Conservation (phyloP, 2,797 vertebrate genomes). For the Calcarius lapponicus region DNA sequence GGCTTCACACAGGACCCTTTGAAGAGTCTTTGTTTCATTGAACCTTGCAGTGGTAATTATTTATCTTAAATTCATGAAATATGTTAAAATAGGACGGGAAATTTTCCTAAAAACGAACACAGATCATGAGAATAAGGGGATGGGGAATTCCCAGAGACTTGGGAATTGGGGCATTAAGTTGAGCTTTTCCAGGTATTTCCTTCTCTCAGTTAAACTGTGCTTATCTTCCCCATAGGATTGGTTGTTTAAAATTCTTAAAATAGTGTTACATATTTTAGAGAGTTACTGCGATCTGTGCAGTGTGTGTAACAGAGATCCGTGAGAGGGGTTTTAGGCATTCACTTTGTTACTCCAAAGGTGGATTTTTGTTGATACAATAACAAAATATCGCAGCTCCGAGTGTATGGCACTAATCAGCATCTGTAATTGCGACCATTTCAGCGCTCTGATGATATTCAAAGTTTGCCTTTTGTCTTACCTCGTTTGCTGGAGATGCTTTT, state of each 20-base stretch:
- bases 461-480: neutral
- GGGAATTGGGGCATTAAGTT: neutral
- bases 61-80: slow-evolving; percentile 8
- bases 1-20: slow-evolving; percentile 32
- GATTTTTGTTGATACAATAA: neutral
- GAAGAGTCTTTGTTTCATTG: slow-evolving; percentile 30
- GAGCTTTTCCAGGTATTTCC: neutral
- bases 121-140: neutral
- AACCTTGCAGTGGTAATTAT: neutral
- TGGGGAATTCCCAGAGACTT: neutral
- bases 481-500: neutral
- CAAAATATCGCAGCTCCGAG: neutral
- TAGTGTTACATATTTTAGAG: neutral
- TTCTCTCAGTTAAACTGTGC: neutral
- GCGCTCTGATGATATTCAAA: neutral
- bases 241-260: neutral
- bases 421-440: neutral
- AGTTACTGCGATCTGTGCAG: neutral
- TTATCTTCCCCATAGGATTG: neutral
- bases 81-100: neutral
- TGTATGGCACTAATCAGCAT: neutral
- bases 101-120: slow-evolving; percentile 7
- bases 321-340: neutral
- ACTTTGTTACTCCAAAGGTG: neutral
- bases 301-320: neutral